Percentiles rank a stretch among this genome's conserved stretches.
These are phyloP conservation scores for Drosophila nr. medialis DNA, from an alignment of 2,888 invertebrate genomes.

Conservation along the genomic window DNA sequence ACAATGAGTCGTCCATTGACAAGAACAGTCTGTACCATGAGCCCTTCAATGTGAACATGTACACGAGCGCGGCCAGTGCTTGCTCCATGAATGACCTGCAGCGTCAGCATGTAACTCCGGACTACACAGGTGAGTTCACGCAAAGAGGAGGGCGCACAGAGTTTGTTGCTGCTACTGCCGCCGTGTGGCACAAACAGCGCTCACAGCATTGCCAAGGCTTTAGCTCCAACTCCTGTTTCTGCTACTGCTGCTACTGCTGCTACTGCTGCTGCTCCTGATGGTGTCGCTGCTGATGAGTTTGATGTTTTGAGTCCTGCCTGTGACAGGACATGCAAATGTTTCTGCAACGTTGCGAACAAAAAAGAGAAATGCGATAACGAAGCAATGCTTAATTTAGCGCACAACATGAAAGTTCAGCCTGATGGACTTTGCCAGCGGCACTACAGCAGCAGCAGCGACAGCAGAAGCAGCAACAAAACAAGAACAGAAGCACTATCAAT, in stretches of 20 bases:
- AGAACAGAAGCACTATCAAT: conserved; percentile 11
- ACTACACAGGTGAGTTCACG: conserved; percentile 86
- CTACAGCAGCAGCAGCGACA: conserved; percentile 15
- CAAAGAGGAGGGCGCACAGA: conserved; percentile 39
- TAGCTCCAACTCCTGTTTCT: not conserved
- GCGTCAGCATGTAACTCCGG: conserved; percentile 86
- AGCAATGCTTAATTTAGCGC: conserved; percentile 78
- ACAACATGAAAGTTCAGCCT: conserved; percentile 67
- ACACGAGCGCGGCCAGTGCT: conserved; percentile 85
- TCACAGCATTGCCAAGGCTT: conserved; percentile 49
- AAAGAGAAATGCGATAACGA: conserved; percentile 44
- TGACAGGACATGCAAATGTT: conserved; percentile 80
- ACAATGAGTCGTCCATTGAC: conserved; percentile 85
- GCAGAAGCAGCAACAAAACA: not conserved
- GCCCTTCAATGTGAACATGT: conserved; percentile 85
- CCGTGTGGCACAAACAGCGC: conserved; percentile 51
- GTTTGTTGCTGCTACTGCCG: conserved; percentile 14
- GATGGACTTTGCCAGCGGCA: conserved; percentile 41
- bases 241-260: conserved; percentile 1
- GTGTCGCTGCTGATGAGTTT: conserved; percentile 76
- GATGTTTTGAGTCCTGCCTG: conserved; percentile 75
- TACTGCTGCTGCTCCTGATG: conserved; percentile 30
- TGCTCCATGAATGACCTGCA: conserved; percentile 85
- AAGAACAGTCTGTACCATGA: conserved; percentile 85
- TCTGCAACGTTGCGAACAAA: conserved; percentile 35